These are phyloP conservation scores for Limenitis camilla DNA, from an alignment of 2,888 invertebrate genomes.

Conservation along the genomic window DNA sequence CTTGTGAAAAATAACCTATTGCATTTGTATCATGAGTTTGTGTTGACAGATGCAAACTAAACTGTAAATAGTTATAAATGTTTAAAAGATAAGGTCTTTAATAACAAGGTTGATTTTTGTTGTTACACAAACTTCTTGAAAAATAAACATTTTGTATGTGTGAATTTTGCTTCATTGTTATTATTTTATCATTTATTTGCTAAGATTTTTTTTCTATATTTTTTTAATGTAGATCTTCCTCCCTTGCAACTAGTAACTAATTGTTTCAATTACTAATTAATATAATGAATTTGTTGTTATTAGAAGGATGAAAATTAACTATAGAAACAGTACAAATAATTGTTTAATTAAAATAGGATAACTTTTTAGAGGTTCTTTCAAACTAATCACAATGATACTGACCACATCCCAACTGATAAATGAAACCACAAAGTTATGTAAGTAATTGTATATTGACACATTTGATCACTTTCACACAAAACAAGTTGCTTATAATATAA, in stretches of 20 bases:
- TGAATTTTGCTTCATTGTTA: slow-evolving; percentile 61
- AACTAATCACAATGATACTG: background rate
- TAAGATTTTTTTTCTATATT: background rate
- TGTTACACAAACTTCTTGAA: slow-evolving; percentile 73
- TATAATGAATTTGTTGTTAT: background rate
- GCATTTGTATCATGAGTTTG: slow-evolving; percentile 71
- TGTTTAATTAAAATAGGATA: background rate
- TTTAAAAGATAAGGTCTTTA: slow-evolving; percentile 71
- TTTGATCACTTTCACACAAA: slow-evolving; percentile 70
- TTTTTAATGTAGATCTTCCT: slow-evolving; percentile 23
- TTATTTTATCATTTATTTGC: slow-evolving; percentile 24
- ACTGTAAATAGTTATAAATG: slow-evolving; percentile 70
- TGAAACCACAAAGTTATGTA: slow-evolving; percentile 46
- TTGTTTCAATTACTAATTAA: background rate
- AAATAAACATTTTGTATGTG: slow-evolving; percentile 76
- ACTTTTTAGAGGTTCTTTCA: background rate
- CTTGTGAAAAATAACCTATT: slow-evolving; percentile 66
- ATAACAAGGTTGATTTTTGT: slow-evolving; percentile 74
- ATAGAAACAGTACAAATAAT: slow-evolving; percentile 4
- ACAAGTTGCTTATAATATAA: slow-evolving; percentile 67
- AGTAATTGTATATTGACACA: slow-evolving; percentile 71
- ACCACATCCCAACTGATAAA: slow-evolving; percentile 25
- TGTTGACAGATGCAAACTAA: slow-evolving; percentile 69
- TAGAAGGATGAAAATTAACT: background rate
- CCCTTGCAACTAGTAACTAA: slow-evolving; percentile 15